These are phyloP conservation scores for Pissodes strobi DNA, from an alignment of 1,140 invertebrate genomes.

Conservation along the genomic window DNA sequence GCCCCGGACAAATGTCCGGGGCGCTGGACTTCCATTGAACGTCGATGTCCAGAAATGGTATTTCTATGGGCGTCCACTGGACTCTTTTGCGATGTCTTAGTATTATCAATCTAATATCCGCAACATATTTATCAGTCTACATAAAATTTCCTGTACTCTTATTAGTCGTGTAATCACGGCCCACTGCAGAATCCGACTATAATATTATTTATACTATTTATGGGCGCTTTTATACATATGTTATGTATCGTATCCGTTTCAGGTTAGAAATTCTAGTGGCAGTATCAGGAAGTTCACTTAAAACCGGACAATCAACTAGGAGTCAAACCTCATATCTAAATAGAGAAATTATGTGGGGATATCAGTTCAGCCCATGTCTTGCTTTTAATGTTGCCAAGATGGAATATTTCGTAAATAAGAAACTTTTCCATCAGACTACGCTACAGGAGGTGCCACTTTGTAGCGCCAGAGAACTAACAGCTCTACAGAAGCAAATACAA, in stretches of 20 bases:
- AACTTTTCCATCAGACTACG: constrained; percentile 87
- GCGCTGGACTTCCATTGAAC: no score
- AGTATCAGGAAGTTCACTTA: constrained; percentile 78
- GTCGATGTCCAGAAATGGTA: no score
- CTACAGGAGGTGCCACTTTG: constrained; percentile 91
- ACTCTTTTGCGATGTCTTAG: no score
- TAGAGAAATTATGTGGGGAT: constrained; percentile 83
- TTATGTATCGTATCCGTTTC: constrained; percentile 43
- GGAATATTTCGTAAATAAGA: constrained; percentile 52
- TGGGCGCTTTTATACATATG: no score
- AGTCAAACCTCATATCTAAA: constrained; percentile 80
- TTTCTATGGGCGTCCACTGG: no score
- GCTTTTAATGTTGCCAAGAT: constrained; percentile 23
- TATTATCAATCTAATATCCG: no score
- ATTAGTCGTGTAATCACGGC: no score
- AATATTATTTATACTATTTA: background rate
- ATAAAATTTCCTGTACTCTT: no score
- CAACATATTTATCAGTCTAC: no score
- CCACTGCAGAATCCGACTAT: background rate
- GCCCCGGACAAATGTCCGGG: no score
- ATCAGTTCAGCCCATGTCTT: constrained; percentile 65
- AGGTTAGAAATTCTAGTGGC: constrained; percentile 86
- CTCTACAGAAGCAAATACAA: constrained; percentile 16
- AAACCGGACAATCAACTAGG: constrained; percentile 73
- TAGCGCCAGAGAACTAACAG: constrained; percentile 62